Conservation (phyloP, 2,113 vertebrate species). For the Rissa tridactyla region DNA sequence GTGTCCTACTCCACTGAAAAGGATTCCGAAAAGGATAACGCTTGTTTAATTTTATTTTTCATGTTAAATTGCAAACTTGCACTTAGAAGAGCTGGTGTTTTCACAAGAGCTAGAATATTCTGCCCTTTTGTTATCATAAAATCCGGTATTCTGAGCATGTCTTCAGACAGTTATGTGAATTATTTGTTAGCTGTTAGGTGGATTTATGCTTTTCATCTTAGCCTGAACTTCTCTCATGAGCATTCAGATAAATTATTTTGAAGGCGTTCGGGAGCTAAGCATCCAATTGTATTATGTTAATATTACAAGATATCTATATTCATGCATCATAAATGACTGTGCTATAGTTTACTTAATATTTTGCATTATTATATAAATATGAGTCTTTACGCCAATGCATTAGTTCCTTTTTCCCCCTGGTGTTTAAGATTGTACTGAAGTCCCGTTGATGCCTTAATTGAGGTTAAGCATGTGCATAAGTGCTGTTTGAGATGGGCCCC, state of each 20-base stretch:
- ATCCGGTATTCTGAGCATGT: conserved; percentile 6
- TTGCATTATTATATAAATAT: conserved; percentile 35
- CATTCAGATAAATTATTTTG: conserved; percentile 55
- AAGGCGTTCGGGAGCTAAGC: neutral
- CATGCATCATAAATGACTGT: neutral
- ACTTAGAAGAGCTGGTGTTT: neutral
- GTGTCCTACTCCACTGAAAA: neutral
- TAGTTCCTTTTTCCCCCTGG: neutral
- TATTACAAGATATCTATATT: neutral
- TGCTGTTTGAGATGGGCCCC: conserved; percentile 20
- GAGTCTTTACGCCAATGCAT: neutral
- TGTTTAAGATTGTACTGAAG: neutral
- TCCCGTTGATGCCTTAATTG: neutral
- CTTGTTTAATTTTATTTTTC: neutral
- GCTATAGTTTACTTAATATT: conserved; percentile 14
- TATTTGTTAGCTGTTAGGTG: conserved; percentile 38
- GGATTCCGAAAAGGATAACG: neutral
- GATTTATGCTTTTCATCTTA: conserved; percentile 52
- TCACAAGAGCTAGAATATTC: neutral
- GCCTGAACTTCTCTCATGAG: conserved; percentile 37
- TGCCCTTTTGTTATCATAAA: neutral
- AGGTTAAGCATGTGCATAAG: conserved; percentile 21
- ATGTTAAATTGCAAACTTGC: neutral
- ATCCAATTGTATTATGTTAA: conserved; percentile 31
- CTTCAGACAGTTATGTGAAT: conserved; percentile 7